phyloP scores from a whole-genome alignment of 1,140 invertebrate species.

The Aphelenchoides besseyi region DNA sequence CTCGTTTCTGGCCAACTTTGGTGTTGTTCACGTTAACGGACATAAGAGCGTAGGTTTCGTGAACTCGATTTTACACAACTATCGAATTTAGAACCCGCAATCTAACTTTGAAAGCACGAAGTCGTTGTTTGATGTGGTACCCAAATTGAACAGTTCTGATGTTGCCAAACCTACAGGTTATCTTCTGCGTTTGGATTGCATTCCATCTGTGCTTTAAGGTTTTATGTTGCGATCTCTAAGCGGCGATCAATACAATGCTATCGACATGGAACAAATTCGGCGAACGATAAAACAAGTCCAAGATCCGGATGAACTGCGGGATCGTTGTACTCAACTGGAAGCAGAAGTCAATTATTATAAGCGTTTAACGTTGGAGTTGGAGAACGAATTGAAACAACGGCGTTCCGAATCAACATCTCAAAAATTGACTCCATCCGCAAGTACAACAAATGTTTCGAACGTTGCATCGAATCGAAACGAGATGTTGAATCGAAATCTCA shows the following conservation, averaged over 20 bases:
- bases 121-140: background rate
- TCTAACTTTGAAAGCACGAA: background rate
- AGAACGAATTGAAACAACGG: background rate
- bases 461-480: constrained; percentile 5
- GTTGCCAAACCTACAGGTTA: background rate
- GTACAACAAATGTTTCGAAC: too few species aligned
- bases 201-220: background rate
- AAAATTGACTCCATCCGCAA: background rate
- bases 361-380: background rate
- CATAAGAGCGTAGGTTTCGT: background rate
- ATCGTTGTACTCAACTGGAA: constrained; percentile 14
- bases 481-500: background rate
- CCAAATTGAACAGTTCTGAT: background rate
- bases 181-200: background rate
- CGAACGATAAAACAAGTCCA: background rate
- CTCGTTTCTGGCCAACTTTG: background rate
- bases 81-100: background rate
- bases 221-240: background rate
- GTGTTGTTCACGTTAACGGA: background rate
- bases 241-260: background rate
- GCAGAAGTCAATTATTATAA: constrained; percentile 11
- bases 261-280: constrained; percentile 11
- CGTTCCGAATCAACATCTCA: too few species aligned
- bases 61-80: too few species aligned
- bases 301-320: constrained; percentile 20